Evolutionary conservation across 1,140 invertebrate genomes (phyloP).

Genomic region (Drosophila ambigua): DNA sequence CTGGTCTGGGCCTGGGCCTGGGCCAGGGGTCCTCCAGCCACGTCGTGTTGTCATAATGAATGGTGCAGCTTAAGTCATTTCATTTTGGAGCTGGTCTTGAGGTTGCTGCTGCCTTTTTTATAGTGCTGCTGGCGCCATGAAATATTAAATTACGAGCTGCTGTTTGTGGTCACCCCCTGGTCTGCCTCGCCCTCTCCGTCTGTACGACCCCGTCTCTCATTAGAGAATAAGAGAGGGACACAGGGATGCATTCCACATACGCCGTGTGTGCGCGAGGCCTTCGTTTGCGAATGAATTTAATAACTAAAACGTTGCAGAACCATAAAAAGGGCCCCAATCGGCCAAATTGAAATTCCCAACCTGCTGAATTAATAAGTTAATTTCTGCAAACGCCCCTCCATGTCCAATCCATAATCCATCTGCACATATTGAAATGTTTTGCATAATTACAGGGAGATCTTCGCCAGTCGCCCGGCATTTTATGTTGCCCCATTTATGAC

Average conservation of each 20-base stretch:
- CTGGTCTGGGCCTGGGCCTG: constrained; percentile 27
- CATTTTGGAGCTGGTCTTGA: constrained; percentile 68
- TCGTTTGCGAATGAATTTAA: constrained; percentile 57
- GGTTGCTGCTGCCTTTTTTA: constrained; percentile 69
- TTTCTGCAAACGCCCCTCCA: constrained; percentile 55
- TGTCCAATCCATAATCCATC: constrained; percentile 51
- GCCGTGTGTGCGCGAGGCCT: constrained; percentile 44
- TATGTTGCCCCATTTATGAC: constrained; percentile 65
- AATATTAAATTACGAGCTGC: constrained; percentile 83
- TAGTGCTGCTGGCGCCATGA: constrained; percentile 83
- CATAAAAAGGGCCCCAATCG: constrained; percentile 59
- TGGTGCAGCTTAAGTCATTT: constrained; percentile 83
- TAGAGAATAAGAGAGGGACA: constrained; percentile 17
- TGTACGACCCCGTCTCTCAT: constrained; percentile 24
- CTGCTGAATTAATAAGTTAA: constrained; percentile 76
- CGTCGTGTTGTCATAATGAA: constrained; percentile 84
- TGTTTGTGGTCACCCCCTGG: constrained; percentile 53
- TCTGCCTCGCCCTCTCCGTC: neutral
- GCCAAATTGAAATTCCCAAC: constrained; percentile 63
- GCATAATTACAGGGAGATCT: constrained; percentile 67
- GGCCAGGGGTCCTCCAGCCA: constrained; percentile 36
- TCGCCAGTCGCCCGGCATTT: constrained; percentile 36
- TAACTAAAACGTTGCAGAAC: constrained; percentile 64
- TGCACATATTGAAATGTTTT: constrained; percentile 36
- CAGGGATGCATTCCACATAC: constrained; percentile 60